phyloP scores from a whole-genome alignment of 2,888 invertebrate species.

The Thereva nobilitata region DNA sequence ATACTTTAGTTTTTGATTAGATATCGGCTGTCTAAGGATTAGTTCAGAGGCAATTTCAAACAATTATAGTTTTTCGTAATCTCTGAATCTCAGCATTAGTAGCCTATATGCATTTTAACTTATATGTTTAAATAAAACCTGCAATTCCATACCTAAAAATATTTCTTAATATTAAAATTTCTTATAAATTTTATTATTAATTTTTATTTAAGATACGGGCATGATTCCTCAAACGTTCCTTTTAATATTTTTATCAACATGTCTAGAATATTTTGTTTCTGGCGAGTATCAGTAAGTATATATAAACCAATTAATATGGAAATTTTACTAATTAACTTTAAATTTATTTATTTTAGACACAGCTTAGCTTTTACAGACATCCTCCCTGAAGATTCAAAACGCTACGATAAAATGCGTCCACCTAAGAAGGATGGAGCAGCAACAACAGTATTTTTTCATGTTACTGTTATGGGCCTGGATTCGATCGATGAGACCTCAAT shows the following conservation, averaged over 20 bases:
- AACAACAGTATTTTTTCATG: conserved; percentile 87
- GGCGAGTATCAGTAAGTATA: conserved; percentile 57
- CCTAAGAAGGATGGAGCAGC: conserved; percentile 88
- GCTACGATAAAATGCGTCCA: conserved; percentile 92
- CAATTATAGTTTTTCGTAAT: too few relatives aligned
- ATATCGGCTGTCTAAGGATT: too few relatives aligned
- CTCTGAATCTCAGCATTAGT: too few relatives aligned
- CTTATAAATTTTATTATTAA: conserved; percentile 16
- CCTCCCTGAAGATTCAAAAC: conserved; percentile 81
- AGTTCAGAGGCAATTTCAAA: too few relatives aligned
- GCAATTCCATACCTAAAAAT: background rate
- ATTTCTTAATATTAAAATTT: background rate
- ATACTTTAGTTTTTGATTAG: too few relatives aligned
- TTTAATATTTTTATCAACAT: conserved; percentile 53
- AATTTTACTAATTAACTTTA: background rate
- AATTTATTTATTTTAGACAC: conserved; percentile 47
- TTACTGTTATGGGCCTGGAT: conserved; percentile 92
- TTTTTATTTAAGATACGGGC: conserved; percentile 50
- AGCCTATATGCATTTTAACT: too few relatives aligned
- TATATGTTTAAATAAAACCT: background rate
- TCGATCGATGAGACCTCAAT: conserved; percentile 95
- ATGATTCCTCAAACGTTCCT: conserved; percentile 50
- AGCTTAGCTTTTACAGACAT: conserved; percentile 83
- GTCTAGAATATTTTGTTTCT: conserved; percentile 52
- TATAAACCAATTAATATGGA: background rate